phyloP scores from a whole-genome alignment of 2,888 invertebrate species.

The Troides helena region DNA sequence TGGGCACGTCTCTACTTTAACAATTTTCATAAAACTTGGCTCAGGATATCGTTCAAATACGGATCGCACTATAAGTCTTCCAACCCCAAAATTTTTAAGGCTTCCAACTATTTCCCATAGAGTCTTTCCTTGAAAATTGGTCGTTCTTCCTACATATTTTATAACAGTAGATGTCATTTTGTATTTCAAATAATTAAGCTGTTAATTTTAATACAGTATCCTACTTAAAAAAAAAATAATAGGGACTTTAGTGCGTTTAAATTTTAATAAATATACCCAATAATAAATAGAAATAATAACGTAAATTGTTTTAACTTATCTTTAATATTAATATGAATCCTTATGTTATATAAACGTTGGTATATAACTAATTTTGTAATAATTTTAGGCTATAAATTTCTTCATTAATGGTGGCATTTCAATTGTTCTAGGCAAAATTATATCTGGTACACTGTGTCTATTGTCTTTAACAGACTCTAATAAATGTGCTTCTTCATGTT shows the following conservation, averaged over 20 bases:
- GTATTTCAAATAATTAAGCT: background rate
- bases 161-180: constrained; percentile 59
- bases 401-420: constrained; percentile 88
- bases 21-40: constrained; percentile 88
- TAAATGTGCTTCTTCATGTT: constrained; percentile 86
- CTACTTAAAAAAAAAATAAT: background rate
- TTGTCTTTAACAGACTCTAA: constrained; percentile 57
- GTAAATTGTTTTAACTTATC: background rate
- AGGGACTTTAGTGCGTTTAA: background rate
- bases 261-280: background rate
- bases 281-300: background rate
- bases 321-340: background rate
- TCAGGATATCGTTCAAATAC: constrained; percentile 89
- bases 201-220: background rate
- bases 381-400: constrained; percentile 76
- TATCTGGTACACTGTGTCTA: constrained; percentile 48
- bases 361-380: too few species aligned
- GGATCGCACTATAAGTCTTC: constrained; percentile 87
- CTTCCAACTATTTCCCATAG: constrained; percentile 94
- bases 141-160: constrained; percentile 87
- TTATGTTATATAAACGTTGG: background rate
- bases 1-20: constrained; percentile 89
- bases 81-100: constrained; percentile 92
- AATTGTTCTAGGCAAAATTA: constrained; percentile 81
- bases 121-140: constrained; percentile 88